Evolutionary conservation across 2,113 vertebrate genomes (phyloP).

Genomic region (Pygoscelis antarcticus): DNA sequence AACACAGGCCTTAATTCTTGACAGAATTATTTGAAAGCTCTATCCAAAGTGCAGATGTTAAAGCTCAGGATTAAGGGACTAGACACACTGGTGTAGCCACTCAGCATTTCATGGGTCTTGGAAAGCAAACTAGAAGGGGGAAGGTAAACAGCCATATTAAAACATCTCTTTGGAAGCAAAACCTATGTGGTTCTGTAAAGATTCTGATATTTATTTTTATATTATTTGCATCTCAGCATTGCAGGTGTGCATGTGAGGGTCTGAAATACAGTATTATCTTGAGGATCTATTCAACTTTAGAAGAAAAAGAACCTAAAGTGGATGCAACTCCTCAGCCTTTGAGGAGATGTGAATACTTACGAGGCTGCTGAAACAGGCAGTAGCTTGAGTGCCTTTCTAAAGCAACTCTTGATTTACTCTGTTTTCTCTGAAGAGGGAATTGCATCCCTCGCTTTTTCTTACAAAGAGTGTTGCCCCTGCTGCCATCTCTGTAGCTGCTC

Average conservation of each 20-base stretch:
- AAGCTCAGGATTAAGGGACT: neutral
- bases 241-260: neutral
- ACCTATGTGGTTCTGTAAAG: neutral
- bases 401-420: neutral
- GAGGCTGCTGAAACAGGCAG: neutral
- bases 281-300: neutral
- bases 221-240: neutral
- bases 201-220: neutral
- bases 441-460: neutral
- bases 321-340: neutral
- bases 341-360: neutral
- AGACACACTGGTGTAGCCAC: neutral
- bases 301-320: neutral
- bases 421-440: neutral
- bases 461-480: neutral
- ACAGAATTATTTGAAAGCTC: neutral
- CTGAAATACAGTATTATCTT: neutral
- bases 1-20: neutral
- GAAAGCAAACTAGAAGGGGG: neutral
- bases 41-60: neutral
- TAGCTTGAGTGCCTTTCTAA: neutral
- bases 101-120: neutral
- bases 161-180: neutral
- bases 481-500: neutral
- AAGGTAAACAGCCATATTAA: neutral